These are phyloP conservation scores for Mormyrus proboscirostris DNA, from an alignment of 2,797 vertebrate genomes.

Conservation along the genomic window DNA sequence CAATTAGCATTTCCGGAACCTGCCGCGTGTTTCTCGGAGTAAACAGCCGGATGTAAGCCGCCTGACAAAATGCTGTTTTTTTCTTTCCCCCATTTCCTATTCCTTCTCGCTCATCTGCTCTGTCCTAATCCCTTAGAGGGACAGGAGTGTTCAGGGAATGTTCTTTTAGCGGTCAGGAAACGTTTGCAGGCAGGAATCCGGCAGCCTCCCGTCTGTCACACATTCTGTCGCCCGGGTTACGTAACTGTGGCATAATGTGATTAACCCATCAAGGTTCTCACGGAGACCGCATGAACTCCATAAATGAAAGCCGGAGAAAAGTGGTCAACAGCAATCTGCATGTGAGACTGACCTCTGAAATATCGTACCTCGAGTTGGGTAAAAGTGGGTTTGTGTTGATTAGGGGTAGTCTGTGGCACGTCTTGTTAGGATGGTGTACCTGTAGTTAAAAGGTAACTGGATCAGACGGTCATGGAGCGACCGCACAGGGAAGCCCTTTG, in stretches of 20 bases:
- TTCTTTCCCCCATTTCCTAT: not conserved
- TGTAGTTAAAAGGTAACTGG: not conserved
- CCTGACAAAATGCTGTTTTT: not conserved
- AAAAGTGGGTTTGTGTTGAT: not conserved
- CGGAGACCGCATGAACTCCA: not conserved
- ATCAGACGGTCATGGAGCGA: not conserved
- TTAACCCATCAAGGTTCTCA: not conserved
- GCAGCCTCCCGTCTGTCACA: not conserved
- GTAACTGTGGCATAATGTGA: not conserved
- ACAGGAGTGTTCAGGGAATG: not conserved
- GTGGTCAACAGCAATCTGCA: not conserved
- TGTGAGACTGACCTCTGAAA: not conserved
- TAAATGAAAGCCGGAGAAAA: not conserved
- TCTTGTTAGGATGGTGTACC: not conserved
- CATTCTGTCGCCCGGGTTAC: conserved; percentile 7
- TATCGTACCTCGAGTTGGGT: not conserved
- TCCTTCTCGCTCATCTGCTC: not conserved
- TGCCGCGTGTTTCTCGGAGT: not conserved
- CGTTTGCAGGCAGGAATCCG: not conserved
- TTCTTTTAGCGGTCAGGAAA: not conserved
- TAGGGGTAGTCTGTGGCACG: not conserved
- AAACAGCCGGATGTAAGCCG: not conserved
- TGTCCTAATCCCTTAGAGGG: not conserved
- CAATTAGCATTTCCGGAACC: conserved; percentile 1
- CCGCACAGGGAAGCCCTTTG: no score